Evolutionary conservation across 2,113 vertebrate species (phyloP).

Genomic region (Oceanodroma tethys): DNA sequence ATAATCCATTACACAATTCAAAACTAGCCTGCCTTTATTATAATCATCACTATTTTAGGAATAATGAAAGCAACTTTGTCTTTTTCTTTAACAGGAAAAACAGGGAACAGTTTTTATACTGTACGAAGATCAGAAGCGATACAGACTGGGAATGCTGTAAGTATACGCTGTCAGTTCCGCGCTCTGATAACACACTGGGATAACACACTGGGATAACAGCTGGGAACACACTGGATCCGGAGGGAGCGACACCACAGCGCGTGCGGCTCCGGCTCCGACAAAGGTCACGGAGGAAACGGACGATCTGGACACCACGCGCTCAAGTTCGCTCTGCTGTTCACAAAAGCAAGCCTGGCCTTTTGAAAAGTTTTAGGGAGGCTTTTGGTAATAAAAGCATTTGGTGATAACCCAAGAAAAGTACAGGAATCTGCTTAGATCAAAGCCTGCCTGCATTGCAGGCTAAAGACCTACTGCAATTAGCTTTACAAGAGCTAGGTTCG

Average conservation of each 20-base stretch:
- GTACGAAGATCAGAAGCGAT: conserved; percentile 69
- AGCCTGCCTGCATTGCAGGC: not conserved
- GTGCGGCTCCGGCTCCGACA: not conserved
- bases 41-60: not conserved
- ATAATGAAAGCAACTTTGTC: not conserved
- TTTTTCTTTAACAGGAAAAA: conserved; percentile 67
- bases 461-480: not conserved
- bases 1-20: not conserved
- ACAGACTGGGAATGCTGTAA: conserved; percentile 78
- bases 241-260: too few species aligned
- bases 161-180: not conserved
- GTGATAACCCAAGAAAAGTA: not conserved
- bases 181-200: not conserved
- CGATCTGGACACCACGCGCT: accelerated
- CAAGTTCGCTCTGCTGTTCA: not conserved
- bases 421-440: not conserved
- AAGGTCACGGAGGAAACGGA: not conserved
- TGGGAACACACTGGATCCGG: not conserved
- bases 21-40: not conserved
- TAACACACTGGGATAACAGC: too few species aligned
- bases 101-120: conserved; percentile 75
- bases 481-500: not conserved
- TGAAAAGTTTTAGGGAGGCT: not conserved
- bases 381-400: not conserved
- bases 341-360: not conserved